phyloP scores from a whole-genome alignment of 2,888 invertebrate species.

The Hyles lineata region DNA sequence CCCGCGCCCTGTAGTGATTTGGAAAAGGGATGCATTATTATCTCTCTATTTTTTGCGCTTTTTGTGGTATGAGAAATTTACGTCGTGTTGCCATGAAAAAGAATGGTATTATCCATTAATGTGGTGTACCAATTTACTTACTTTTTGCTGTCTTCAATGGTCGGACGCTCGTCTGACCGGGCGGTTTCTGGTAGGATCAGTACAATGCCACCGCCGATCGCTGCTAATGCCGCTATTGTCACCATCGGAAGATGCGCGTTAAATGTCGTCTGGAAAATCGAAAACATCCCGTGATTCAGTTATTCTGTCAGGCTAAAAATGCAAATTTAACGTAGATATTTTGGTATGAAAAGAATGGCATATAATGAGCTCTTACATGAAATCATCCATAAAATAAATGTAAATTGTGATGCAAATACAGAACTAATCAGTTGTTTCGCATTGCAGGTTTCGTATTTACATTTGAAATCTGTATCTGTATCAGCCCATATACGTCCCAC shows the following conservation, averaged over 20 bases:
- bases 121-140: slow-evolving; percentile 43
- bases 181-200: slow-evolving; percentile 91
- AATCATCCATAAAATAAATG: too few species aligned
- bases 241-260: slow-evolving; percentile 89
- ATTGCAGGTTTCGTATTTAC: too few species aligned
- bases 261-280: slow-evolving; percentile 83
- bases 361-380: too few species aligned
- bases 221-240: slow-evolving; percentile 88
- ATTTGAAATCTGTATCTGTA: too few species aligned
- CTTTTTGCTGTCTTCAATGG: slow-evolving; percentile 57
- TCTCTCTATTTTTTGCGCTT: too few species aligned
- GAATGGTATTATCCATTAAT: neutral
- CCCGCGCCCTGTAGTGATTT: too few species aligned
- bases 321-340: neutral
- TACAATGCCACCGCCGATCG: slow-evolving; percentile 89
- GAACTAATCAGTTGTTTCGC: too few species aligned
- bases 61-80: too few species aligned
- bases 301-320: slow-evolving; percentile 5
- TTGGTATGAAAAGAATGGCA: too few species aligned
- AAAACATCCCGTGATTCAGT: neutral
- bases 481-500: too few species aligned
- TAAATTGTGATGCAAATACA: too few species aligned
- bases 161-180: slow-evolving; percentile 43
- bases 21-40: too few species aligned
- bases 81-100: neutral